These are phyloP conservation scores for Urechis unicinctus DNA, from an alignment of 2,888 invertebrate species.

Conservation along the genomic window DNA sequence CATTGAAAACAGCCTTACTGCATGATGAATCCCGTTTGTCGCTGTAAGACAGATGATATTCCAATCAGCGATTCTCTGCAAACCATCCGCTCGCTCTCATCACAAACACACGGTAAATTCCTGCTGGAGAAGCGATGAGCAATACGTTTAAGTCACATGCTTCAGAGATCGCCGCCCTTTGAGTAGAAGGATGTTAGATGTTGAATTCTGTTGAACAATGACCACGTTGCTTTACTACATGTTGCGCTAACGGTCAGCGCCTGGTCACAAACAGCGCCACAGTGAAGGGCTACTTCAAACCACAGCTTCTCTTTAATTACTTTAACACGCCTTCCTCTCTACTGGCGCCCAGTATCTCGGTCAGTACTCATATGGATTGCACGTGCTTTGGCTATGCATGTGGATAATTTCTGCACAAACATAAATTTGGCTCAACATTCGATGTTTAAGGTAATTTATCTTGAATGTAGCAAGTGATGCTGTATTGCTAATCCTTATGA, in stretches of 20 bases:
- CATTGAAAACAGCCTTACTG: too few species aligned
- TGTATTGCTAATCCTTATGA: neutral
- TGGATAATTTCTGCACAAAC: too few species aligned
- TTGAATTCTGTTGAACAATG: neutral
- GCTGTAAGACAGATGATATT: neutral
- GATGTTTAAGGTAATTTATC: neutral
- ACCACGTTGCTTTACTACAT: slow-evolving; percentile 9
- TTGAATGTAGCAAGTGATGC: neutral
- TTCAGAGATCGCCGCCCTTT: too few species aligned
- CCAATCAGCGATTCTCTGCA: neutral
- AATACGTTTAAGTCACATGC: too few species aligned
- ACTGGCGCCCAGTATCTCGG: slow-evolving; percentile 22
- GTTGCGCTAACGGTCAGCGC: slow-evolving; percentile 27
- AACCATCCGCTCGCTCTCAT: neutral
- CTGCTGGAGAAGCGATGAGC: too few species aligned
- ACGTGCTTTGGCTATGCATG: too few species aligned
- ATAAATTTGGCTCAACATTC: neutral
- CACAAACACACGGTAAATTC: neutral
- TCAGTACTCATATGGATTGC: too few species aligned
- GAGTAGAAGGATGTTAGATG: too few species aligned
- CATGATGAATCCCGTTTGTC: too few species aligned
- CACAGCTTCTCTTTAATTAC: slow-evolving; percentile 21
- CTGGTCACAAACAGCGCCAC: slow-evolving; percentile 20
- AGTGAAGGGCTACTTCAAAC: slow-evolving; percentile 22
- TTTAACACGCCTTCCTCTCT: slow-evolving; percentile 26